Evolutionary conservation across 2,113 vertebrate species (phyloP).

Genomic region (Gasterosteus aculeatus): DNA sequence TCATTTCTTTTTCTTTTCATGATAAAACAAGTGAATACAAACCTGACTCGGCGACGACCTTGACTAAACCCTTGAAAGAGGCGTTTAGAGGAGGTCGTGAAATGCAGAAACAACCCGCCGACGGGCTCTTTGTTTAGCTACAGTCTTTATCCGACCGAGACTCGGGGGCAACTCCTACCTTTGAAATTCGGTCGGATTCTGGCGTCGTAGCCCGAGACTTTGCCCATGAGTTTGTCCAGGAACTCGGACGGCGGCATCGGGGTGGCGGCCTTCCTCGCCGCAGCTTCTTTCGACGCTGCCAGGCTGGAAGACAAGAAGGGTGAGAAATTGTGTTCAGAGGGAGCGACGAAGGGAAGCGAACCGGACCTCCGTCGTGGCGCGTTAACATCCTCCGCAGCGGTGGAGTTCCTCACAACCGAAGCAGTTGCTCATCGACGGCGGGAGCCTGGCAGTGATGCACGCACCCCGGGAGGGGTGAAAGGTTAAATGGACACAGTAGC

Average conservation of each 20-base stretch:
- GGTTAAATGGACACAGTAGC: slow-evolving; percentile 11
- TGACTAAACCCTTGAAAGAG: slow-evolving; percentile 32
- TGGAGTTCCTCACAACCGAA: neutral
- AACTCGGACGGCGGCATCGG: slow-evolving; percentile 98
- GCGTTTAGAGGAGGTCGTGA: slow-evolving; percentile 23
- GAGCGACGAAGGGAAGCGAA: neutral
- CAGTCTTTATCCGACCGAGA: slow-evolving; percentile 75
- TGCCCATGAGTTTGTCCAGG: slow-evolving; percentile 98
- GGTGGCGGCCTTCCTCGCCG: slow-evolving; percentile 89
- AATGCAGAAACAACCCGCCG: slow-evolving; percentile 42
- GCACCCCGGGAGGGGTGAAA: neutral
- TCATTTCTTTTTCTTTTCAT: neutral
- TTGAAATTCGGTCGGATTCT: slow-evolving; percentile 99
- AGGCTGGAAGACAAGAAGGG: slow-evolving; percentile 83
- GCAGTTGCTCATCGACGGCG: neutral
- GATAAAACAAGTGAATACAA: slow-evolving; percentile 48
- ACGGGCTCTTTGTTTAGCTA: slow-evolving; percentile 63
- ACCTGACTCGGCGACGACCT: slow-evolving; percentile 50
- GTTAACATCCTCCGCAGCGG: neutral
- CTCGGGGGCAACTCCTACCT: slow-evolving; percentile 85
- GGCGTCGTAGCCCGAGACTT: slow-evolving; percentile 97
- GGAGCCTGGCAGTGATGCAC: neutral
- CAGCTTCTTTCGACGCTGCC: slow-evolving; percentile 97
- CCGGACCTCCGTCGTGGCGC: neutral
- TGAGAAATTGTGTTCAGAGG: neutral